phyloP scores from a whole-genome alignment of 2,888 invertebrate species.

The Hylaea fasciaria region DNA sequence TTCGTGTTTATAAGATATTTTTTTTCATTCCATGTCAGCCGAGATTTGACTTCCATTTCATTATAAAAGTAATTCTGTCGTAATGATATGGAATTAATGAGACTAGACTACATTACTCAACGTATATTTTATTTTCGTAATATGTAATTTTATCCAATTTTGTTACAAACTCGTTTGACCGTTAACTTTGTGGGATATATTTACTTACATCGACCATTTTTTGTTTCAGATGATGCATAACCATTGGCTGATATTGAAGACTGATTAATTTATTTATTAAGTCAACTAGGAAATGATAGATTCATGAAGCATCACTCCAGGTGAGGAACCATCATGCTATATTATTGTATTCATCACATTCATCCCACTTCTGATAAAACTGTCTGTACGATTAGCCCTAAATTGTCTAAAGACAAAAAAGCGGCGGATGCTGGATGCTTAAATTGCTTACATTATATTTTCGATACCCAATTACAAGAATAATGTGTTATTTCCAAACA shows the following conservation, averaged over 20 bases:
- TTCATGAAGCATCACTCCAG: conserved; percentile 68
- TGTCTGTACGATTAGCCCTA: background rate
- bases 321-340: conserved; percentile 58
- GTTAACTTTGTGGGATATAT: conserved; percentile 46
- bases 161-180: conserved; percentile 51
- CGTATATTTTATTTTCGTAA: conserved; percentile 48
- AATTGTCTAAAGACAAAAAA: conserved; percentile 4
- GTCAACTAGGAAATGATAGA: conserved; percentile 71
- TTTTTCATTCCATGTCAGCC: conserved; percentile 47
- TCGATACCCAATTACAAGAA: conserved; percentile 34
- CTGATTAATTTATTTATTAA: conserved; percentile 73
- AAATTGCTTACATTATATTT: conserved; percentile 22
- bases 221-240: conserved; percentile 75
- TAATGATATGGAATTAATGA: conserved; percentile 60
- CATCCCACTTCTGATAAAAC: background rate
- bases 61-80: conserved; percentile 67
- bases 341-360: conserved; percentile 10
- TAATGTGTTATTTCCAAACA: conserved; percentile 73
- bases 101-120: conserved; percentile 51
- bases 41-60: conserved; percentile 53
- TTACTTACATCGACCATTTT: conserved; percentile 48
- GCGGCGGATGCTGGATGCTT: conserved; percentile 21
- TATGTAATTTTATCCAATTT: conserved; percentile 60
- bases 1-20: conserved; percentile 61
- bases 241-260: conserved; percentile 73